Evolutionary conservation across 2,797 vertebrate genomes (phyloP), one percentile per base, ranked within the genome.

Genomic region (Danio kyathit): DNA sequence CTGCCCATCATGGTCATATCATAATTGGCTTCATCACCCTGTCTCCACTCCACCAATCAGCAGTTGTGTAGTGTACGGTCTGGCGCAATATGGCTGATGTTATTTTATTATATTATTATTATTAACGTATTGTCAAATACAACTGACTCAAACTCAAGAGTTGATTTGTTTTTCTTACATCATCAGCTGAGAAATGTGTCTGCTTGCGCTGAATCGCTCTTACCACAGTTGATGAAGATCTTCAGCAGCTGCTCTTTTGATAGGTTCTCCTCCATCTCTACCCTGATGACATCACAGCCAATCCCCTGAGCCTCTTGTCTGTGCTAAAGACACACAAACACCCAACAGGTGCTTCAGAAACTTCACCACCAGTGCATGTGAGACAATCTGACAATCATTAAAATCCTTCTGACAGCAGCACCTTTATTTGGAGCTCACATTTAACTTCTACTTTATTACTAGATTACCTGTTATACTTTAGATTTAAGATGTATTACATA

Each of bases 161-260:
- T 29, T 29, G 3, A 29, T 29, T 29, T 29, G 29, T 29, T 56
- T 43, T 56, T 9, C 16, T 7, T 19, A 48, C 13, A 74, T 48
- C 38, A 43, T 74, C 59, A 41, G 16, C 46, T 11, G 10, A 17
- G 38, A 52, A 66, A 66, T 11, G 49, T 4, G 60, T 64, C 19
- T 56, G 9, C 17, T 46, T 54, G 14, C 0, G 19, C 49, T 54
- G 11, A 38, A 1, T 48, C 67, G 13, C 9, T 65, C 64, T 94
- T 94, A 99, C 98, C 96, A 10, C 92, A 97, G 82, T 77, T 93
- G 87, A 97, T 96, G 90, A 98, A 98, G 43, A 95, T 88, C 83
- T 97, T 95, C 88, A 96, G 91, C 86, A 99, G 96, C 83, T 96
- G 96, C 83, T 97, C 95, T 90, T 95, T 98, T 87, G 94, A 96